Conservation (phyloP, 2,113 vertebrate species). For the Erpornis zantholeuca region DNA sequence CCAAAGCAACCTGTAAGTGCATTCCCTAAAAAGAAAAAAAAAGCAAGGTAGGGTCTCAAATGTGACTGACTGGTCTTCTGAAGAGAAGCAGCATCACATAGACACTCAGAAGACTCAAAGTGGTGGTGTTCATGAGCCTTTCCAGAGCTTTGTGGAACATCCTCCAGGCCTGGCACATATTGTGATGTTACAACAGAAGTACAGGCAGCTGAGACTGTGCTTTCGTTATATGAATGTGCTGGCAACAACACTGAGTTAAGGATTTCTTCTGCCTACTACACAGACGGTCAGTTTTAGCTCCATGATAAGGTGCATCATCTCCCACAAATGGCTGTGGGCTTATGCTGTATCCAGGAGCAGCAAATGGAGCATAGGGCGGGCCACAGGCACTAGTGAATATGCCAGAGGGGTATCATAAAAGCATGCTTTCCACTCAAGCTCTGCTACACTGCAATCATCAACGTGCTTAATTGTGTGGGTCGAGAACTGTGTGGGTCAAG, state of each 20-base stretch:
- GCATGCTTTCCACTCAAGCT: neutral
- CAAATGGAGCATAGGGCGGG: neutral
- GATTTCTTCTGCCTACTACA: neutral
- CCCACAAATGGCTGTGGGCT: neutral
- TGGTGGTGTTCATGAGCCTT: neutral
- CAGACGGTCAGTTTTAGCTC: neutral
- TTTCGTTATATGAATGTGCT: neutral
- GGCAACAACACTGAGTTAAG: neutral
- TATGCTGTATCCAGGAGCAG: neutral
- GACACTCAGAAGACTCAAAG: neutral
- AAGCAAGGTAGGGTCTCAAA: neutral
- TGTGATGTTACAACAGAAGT: neutral
- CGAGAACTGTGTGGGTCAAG: neutral
- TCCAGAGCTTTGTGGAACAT: neutral
- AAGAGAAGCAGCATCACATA: neutral
- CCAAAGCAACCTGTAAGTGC: neutral
- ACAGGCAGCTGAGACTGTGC: neutral
- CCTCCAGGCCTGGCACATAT: neutral
- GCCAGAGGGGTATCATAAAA: neutral
- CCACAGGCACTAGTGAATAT: neutral
- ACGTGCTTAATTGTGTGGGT: neutral
- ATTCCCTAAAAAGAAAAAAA: neutral
- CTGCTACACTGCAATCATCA: neutral
- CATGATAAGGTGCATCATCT: neutral
- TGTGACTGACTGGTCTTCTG: neutral